Evolutionary conservation across 2,797 vertebrate genomes (phyloP), one percentile per base, ranked within the genome.

Genomic region (Poeciliopsis turneri): DNA sequence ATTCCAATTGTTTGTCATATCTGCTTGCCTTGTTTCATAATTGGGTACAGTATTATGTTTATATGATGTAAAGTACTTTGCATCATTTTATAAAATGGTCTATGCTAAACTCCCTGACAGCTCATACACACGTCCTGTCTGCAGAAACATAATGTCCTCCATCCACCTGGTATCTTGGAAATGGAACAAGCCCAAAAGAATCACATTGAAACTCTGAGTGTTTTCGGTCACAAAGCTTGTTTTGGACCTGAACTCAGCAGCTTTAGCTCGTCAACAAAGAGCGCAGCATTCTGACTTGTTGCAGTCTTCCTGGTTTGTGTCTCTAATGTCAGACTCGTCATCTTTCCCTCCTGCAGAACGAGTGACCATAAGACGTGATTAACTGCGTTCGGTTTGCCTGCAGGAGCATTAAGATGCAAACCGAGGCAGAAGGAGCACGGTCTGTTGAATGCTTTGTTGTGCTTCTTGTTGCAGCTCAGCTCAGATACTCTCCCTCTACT

Each of bases 321-420:
- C 20, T 66, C 64, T 66, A 39, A 39, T 66, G 64, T 66, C 64
- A 66, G 20, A 66, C 36, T 20, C 18, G 36, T 39, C 36, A 2
- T 68, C 36, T 11, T 68, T 73, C 33, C 59, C 46, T 55, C 75
- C 77, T 68, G 9, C 15, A 15, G 57, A 72, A 41, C 76, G 66
- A 28, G 57, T 41, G 70, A 69, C 80, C 76, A 75, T 84, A 3
- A 33, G 78, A 74, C 15, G 39, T 76, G 87, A 86, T 78, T 57
- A 85, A 79, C 68, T 39, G 73, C 55, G 75, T 84, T 83, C 81
- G 72, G 68, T 85, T 72, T 73, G 46, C 75, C 81, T 45, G 73
- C 71, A 10, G 82, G 64, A 28, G 74, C 81, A 75, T 84, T 83
- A 69, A 77, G 77, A 88, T 85, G 82, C 78, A 78, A 80, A 68